Evolutionary conservation across 2,113 vertebrate species (phyloP).

Genomic region (Gobio gobio): DNA sequence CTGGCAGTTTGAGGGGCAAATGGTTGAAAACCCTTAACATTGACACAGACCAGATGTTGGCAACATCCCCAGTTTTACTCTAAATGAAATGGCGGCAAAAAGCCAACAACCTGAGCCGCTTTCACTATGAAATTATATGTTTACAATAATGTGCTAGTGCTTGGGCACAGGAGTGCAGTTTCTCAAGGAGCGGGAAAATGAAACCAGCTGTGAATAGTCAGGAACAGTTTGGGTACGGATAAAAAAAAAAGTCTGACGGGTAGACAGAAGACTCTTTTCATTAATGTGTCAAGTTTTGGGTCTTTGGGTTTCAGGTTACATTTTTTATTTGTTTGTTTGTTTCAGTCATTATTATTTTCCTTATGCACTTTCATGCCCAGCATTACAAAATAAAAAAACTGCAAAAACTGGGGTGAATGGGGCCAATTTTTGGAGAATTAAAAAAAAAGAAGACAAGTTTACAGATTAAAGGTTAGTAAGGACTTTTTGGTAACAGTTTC

Average conservation of each 20-base stretch:
- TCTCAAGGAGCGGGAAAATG: conserved; percentile 51
- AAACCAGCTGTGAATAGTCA: conserved; percentile 66
- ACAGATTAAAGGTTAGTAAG: not conserved
- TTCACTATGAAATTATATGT: conserved; percentile 81
- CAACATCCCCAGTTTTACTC: conserved; percentile 70
- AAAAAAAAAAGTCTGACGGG: conserved; percentile 44
- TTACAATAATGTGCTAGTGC: conserved; percentile 79
- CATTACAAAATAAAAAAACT: not conserved
- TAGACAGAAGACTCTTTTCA: conserved; percentile 55
- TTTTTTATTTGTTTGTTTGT: conserved; percentile 13
- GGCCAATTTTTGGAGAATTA: no score
- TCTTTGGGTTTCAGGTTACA: conserved; percentile 49
- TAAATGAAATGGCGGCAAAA: conserved; percentile 78
- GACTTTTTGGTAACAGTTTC: not conserved
- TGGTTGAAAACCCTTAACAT: conserved; percentile 68
- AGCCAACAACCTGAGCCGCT: conserved; percentile 80
- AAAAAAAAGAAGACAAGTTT: not conserved
- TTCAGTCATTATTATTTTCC: conserved; percentile 47
- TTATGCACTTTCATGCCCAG: conserved; percentile 36
- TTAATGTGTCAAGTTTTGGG: conserved; percentile 70
- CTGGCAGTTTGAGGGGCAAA: conserved; percentile 68
- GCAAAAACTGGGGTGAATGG: not conserved
- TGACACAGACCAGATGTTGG: conserved; percentile 85
- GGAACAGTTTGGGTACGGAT: conserved; percentile 61
- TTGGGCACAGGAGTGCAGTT: conserved; percentile 59